Conservation (phyloP, 2,888 invertebrate genomes). For the Emesis russula region DNA sequence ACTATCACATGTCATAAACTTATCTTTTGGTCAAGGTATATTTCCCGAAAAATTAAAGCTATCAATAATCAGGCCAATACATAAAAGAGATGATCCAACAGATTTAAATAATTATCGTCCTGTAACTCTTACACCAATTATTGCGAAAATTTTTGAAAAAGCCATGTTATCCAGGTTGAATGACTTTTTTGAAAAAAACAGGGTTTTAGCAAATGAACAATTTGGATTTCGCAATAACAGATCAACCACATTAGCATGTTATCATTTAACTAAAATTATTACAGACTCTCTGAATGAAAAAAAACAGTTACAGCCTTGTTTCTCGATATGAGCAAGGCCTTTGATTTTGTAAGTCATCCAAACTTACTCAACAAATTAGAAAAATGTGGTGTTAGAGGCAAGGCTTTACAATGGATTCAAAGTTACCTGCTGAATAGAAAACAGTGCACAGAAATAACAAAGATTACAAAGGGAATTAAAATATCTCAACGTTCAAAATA, state of each 20-base stretch:
- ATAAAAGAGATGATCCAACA: not conserved
- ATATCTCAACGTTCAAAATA: not conserved
- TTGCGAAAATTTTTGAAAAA: conserved; percentile 9
- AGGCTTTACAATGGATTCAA: not conserved
- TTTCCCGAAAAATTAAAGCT: not conserved
- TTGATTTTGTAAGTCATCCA: conserved; percentile 12
- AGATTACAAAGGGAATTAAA: conserved; percentile 14
- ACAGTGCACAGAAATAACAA: not conserved
- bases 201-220: conserved; percentile 4
- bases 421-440: not conserved
- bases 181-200: not conserved
- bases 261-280: not conserved
- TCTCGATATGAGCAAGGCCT: not conserved
- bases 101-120: not conserved
- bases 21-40: not conserved
- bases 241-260: conserved; percentile 12
- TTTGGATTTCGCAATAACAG: not conserved
- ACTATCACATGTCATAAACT: not conserved
- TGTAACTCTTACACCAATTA: not conserved
- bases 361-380: not conserved
- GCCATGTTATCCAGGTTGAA: not conserved
- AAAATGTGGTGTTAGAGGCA: not conserved
- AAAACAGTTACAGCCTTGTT: not conserved
- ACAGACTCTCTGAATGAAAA: not conserved
- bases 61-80: not conserved